phyloP scores from a whole-genome alignment of 2,113 vertebrate genomes.

The Eleginops maclovinus region DNA sequence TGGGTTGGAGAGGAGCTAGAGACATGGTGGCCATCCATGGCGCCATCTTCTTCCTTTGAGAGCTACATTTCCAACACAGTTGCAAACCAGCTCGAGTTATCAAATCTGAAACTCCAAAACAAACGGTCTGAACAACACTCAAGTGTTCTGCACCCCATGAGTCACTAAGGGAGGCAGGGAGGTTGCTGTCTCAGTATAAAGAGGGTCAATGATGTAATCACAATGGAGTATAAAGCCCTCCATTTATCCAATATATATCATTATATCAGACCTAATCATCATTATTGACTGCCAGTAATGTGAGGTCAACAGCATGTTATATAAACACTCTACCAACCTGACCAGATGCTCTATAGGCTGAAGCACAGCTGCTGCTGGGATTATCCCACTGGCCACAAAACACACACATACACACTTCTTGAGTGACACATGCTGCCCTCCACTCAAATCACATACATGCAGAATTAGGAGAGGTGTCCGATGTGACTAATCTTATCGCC shows the following conservation, averaged over 20 bases:
- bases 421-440: slow-evolving; percentile 39
- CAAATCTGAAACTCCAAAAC: too few relatives aligned
- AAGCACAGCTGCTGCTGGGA: slow-evolving; percentile 71
- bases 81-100: too few relatives aligned
- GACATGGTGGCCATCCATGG: too few relatives aligned
- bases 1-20: too few relatives aligned
- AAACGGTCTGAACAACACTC: too few relatives aligned
- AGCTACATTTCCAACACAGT: too few relatives aligned
- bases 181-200: slow-evolving; percentile 13
- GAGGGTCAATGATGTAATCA: not conserved
- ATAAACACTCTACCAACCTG: slow-evolving; percentile 55
- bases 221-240: slow-evolving; percentile 15
- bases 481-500: slow-evolving; percentile 69
- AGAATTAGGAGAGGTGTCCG: slow-evolving; percentile 64
- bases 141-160: too few relatives aligned
- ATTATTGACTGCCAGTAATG: slow-evolving; percentile 68
- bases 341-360: slow-evolving; percentile 75
- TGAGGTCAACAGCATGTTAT: slow-evolving; percentile 64
- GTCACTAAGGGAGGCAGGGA: not conserved
- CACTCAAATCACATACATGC: slow-evolving; percentile 50
- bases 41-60: too few relatives aligned
- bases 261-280: slow-evolving; percentile 59
- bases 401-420: slow-evolving; percentile 36
- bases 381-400: slow-evolving; percentile 58
- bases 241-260: slow-evolving; percentile 26